Percentiles rank a stretch among this genome's conserved stretches.
phyloP scores from a whole-genome alignment of 2,797 vertebrate genomes.

The Pipistrellus nathusii region DNA sequence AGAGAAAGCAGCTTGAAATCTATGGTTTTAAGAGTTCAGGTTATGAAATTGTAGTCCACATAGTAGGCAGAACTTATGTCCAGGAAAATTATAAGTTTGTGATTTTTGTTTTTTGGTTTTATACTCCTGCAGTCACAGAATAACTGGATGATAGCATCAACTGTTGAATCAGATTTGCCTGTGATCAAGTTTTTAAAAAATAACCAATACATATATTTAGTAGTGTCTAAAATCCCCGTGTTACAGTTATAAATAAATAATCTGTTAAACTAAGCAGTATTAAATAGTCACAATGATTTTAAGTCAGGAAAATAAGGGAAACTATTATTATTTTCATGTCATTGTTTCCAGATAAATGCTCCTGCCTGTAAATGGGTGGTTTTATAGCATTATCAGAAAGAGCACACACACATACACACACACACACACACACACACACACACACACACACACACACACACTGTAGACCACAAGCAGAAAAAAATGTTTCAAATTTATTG shows the following conservation, averaged over 20 bases:
- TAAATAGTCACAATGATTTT: not conserved
- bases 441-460: not conserved
- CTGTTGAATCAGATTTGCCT: not conserved
- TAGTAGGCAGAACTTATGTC: not conserved
- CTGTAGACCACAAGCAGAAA: not conserved
- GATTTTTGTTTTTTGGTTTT: not conserved
- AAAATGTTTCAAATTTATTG: not conserved
- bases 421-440: not conserved
- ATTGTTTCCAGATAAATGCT: not conserved
- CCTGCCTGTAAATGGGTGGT: not conserved
- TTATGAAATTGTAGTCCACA: not conserved
- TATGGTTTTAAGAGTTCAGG: not conserved
- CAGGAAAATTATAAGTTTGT: not conserved
- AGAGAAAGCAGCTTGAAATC: not conserved
- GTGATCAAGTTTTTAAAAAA: slow-evolving; percentile 15
- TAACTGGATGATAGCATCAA: not conserved
- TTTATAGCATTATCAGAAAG: not conserved
- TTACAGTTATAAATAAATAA: not conserved
- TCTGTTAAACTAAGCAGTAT: not conserved
- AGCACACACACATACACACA: not conserved
- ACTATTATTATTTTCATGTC: not conserved
- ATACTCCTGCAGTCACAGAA: not conserved
- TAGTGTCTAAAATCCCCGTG: not conserved
- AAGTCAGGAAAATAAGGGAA: not conserved
- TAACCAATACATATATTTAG: not conserved